phyloP scores from a whole-genome alignment of 2,113 vertebrate species.

The Cisticola juncidis region DNA sequence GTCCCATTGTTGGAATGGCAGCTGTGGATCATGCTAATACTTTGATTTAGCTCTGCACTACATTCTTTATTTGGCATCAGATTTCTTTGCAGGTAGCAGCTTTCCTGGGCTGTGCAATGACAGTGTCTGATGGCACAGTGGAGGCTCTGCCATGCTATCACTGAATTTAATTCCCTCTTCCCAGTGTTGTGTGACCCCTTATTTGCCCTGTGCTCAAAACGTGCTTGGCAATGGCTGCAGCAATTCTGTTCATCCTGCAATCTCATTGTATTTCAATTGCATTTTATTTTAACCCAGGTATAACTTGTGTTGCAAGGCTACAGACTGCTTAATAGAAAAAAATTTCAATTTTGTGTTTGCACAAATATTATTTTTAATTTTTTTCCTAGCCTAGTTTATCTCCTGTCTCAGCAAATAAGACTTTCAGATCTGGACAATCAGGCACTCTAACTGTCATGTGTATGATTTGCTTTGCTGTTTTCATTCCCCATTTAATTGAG shows the following conservation, averaged over 20 bases:
- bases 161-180: neutral
- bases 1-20: neutral
- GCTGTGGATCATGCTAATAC: neutral
- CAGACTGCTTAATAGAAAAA: neutral
- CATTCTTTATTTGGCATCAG: neutral
- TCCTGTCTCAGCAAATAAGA: neutral
- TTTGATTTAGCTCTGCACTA: neutral
- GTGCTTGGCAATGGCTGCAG: neutral
- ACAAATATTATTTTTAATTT: neutral
- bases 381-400: neutral
- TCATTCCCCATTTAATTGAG: slow-evolving; percentile 31
- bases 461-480: neutral
- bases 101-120: neutral
- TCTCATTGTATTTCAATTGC: neutral
- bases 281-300: neutral
- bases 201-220: neutral
- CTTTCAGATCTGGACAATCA: neutral
- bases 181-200: neutral
- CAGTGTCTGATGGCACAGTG: neutral
- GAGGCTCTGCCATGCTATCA: neutral
- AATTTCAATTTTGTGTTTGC: neutral
- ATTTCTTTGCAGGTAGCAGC: neutral
- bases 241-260: neutral
- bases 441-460: accelerated
- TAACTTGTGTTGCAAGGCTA: neutral